Percentiles rank a stretch among this genome's conserved stretches.
Conservation (phyloP, 2,113 vertebrate species). For the Gymnarchus niloticus region DNA sequence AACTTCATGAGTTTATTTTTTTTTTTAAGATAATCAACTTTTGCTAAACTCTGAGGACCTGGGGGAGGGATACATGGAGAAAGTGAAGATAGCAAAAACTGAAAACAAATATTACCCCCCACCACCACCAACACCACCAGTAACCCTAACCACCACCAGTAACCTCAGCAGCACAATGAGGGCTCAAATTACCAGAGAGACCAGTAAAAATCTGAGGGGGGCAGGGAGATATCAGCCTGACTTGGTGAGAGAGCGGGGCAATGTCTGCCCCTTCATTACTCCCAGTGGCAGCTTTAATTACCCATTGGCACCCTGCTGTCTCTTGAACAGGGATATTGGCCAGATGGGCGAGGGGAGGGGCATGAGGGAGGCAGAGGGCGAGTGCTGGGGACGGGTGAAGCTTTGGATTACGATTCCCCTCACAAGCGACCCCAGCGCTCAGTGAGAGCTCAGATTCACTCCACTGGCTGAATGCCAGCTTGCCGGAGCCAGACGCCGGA, state of each 20-base stretch:
- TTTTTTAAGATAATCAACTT: background rate
- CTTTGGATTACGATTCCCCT: slow-evolving; percentile 52
- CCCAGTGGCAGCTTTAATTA: slow-evolving; percentile 31
- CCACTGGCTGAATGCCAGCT: slow-evolving; percentile 53
- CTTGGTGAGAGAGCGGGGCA: slow-evolving; percentile 12
- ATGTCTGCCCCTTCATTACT: slow-evolving; percentile 13
- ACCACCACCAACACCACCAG: background rate
- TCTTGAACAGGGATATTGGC: background rate
- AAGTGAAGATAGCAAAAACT: background rate
- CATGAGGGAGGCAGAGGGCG: background rate
- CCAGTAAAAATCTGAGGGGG: background rate
- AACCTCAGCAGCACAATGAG: background rate
- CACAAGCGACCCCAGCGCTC: slow-evolving; percentile 44
- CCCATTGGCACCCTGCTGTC: slow-evolving; percentile 6
- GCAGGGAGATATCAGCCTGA: background rate
- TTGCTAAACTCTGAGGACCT: background rate
- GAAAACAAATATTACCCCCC: background rate
- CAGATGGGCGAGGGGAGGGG: slow-evolving; percentile 17
- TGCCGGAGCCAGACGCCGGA: slow-evolving; percentile 46
- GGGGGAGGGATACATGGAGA: background rate
- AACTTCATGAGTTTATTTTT: too few species aligned
- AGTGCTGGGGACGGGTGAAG: slow-evolving; percentile 16
- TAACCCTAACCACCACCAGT: background rate
- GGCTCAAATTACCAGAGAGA: background rate
- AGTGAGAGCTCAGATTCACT: slow-evolving; percentile 40